Base-by-base conservation (phyloP, 1,140 invertebrate genomes). In the Caenorhabditis latens region DNA sequence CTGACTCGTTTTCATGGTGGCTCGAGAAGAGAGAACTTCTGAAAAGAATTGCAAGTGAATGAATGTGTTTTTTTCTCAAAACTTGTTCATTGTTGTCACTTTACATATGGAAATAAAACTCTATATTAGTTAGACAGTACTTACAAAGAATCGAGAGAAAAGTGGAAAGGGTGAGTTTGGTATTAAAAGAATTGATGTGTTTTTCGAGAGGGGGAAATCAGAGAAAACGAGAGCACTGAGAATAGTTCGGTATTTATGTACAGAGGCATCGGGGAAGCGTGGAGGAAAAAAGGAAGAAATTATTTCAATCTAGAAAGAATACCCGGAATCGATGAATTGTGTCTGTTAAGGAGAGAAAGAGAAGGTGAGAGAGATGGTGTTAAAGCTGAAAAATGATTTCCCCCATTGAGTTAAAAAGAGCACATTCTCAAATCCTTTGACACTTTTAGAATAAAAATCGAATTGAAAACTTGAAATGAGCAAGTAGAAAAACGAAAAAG, bases 1-100 rank as follows among this genome's bases (percentile, higher is more conserved):
- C 71, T 79, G 71, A 79, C n/a, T 79, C 71, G 9, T 79, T 79
- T 14, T 79, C 71, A 8, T 79, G 71, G 71, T 79, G 71, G 71
- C 71, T 79, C 14, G 71, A 79, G 42, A 53, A 79, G 46, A 32
- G 16, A 32, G 32, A 32, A 32, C 32, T 32, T 32, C 32, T 32
- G 32, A 61, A 61, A 61, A 61, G 3, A 61, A 61, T 61, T 21
- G 19, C 2, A 61, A 61, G 21, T 61, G 19, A n/a, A 21, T 4
- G 19, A 61, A 61, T 61, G 57, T 21, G 19, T n/a, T 61, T 4
- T n/a, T 21, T 61, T 61, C 42, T 67, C 65, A n/a, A 24, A 67
- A 67, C 65, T 24, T 67, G 65, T 40, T 67, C 63, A 40, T 67
- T 67, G 13, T 24, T 61, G 19, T 61, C 50, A 53, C 4, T 53